Evolutionary conservation across 2,113 vertebrate species (phyloP).

Genomic region (Mionectes macconnelli): DNA sequence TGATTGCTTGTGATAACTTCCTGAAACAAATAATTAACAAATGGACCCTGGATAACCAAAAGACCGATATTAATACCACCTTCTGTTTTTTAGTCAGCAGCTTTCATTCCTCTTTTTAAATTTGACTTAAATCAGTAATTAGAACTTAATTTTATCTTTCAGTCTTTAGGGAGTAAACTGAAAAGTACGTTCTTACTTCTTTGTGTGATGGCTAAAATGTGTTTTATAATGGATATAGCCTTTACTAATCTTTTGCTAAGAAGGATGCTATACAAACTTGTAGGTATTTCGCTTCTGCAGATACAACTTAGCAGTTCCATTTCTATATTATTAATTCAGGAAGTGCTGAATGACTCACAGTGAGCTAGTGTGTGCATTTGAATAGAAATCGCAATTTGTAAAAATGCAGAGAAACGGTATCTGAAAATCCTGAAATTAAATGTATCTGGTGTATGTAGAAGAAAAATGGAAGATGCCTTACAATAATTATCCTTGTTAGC

Average conservation of each 20-base stretch:
- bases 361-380: neutral
- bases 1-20: neutral
- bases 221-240: neutral
- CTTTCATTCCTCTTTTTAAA: neutral
- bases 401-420: neutral
- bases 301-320: neutral
- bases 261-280: neutral
- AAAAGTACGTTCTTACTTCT: neutral
- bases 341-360: neutral
- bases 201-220: neutral
- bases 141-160: neutral
- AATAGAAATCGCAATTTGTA: neutral
- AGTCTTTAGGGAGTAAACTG: neutral
- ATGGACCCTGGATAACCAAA: neutral
- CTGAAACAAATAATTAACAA: neutral
- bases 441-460: neutral
- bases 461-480: neutral
- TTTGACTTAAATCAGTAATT: neutral
- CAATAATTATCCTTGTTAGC: neutral
- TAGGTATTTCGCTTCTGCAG: neutral
- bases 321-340: neutral
- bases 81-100: neutral
- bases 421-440: neutral
- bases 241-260: neutral
- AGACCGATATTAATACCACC: neutral